Evolutionary conservation across 2,797 vertebrate species (phyloP).

Genomic region (Phataginus tricuspis): DNA sequence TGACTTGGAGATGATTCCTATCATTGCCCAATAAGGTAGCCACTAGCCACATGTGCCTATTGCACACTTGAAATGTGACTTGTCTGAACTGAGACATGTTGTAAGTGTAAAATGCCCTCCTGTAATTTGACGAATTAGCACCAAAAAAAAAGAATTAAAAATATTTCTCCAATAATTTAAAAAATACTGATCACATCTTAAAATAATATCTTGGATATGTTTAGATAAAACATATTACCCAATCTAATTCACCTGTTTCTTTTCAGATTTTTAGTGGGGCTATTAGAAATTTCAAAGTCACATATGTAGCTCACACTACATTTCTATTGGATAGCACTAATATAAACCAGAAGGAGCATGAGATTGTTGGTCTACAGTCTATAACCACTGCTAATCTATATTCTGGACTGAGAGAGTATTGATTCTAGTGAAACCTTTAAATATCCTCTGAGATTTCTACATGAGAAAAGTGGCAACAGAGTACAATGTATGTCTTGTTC

Average conservation of each 20-base stretch:
- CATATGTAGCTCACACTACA: not conserved
- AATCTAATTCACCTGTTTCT: not conserved
- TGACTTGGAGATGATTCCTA: not conserved
- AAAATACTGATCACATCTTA: not conserved
- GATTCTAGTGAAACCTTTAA: not conserved
- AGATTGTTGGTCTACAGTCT: not conserved
- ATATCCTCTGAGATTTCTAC: not conserved
- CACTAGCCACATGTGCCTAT: not conserved
- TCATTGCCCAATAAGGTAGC: not conserved
- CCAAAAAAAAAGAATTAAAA: not conserved
- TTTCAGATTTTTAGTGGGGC: conserved; percentile 9
- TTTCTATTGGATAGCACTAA: not conserved
- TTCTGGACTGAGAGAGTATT: not conserved
- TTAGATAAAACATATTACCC: not conserved
- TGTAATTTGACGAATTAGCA: not conserved
- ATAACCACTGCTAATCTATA: not conserved
- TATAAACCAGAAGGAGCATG: not conserved
- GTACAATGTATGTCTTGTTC: not conserved
- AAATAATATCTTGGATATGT: conserved; percentile 1
- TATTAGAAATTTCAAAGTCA: not conserved
- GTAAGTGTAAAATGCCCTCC: not conserved
- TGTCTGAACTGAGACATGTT: not conserved
- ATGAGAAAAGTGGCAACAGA: not conserved
- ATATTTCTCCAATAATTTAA: not conserved
- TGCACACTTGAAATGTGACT: not conserved